Conservation (phyloP, 1,140 invertebrate genomes). For the Drosophila ananassae region DNA sequence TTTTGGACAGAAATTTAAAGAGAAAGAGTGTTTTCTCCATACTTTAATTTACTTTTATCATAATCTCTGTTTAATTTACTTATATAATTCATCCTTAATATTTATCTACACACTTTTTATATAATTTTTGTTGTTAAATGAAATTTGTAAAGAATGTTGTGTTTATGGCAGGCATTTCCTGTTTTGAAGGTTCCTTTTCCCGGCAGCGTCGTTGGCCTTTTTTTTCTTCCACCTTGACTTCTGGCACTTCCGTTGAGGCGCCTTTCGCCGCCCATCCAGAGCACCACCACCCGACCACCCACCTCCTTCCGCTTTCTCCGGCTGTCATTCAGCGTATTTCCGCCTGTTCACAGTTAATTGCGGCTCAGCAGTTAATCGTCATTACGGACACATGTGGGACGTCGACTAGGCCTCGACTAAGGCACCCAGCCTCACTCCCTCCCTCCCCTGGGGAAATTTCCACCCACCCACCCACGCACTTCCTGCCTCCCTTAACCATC, state of each 20-base stretch:
- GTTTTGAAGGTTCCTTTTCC: not conserved
- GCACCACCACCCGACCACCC: not conserved
- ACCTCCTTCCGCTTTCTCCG: slow-evolving; percentile 12
- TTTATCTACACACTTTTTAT: not conserved
- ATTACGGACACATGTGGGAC: slow-evolving; percentile 64
- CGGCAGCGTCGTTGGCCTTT: not conserved
- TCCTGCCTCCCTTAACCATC: slow-evolving; percentile 5
- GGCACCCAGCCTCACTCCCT: not conserved
- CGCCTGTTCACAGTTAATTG: slow-evolving; percentile 81
- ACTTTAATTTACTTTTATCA: too few species aligned
- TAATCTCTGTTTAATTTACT: too few species aligned
- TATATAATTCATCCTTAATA: too few species aligned
- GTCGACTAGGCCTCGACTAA: not conserved
- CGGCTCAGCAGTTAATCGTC: slow-evolving; percentile 79
- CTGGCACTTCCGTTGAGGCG: slow-evolving; percentile 23
- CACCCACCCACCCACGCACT: not conserved
- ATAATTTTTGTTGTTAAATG: not conserved
- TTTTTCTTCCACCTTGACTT: slow-evolving; percentile 12
- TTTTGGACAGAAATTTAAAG: too few species aligned
- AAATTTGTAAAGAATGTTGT: not conserved
- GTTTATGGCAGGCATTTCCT: slow-evolving; percentile 14
- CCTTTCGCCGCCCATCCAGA: slow-evolving; percentile 2
- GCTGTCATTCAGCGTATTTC: slow-evolving; percentile 69
- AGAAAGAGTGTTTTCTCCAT: too few species aligned
- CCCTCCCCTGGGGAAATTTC: not conserved